phyloP scores from a whole-genome alignment of 64 coral and sea anemone species.

The Anthopleura sola region DNA sequence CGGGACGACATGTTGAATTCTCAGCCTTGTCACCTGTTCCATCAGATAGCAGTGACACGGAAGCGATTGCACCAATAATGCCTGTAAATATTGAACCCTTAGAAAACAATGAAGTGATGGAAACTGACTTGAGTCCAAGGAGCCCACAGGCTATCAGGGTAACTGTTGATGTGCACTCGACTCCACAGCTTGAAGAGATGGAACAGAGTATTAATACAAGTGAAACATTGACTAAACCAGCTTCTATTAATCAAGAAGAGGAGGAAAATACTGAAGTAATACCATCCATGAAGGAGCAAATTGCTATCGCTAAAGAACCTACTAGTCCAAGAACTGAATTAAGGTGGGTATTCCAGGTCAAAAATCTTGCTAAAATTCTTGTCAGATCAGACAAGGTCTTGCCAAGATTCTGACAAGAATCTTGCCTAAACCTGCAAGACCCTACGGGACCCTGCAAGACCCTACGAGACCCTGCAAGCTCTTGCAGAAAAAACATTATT shows the following conservation, averaged over 20 bases:
- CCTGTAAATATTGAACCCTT: neutral
- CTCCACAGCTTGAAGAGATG: neutral
- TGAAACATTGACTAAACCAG: neutral
- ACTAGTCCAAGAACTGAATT: neutral
- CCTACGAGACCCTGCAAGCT: no score
- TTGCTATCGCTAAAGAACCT: neutral
- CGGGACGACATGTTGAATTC: conserved; percentile 91
- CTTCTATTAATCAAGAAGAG: neutral
- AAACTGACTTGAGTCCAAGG: neutral
- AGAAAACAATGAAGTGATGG: neutral
- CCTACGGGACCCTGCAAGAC: no score
- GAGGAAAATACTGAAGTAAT: neutral
- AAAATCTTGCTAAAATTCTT: no score
- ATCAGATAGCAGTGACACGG: conserved; percentile 82
- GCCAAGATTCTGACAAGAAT: no score
- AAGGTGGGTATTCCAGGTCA: neutral
- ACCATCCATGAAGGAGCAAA: neutral
- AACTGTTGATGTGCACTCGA: conserved; percentile 46
- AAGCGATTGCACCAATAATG: conserved; percentile 19
- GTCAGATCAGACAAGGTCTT: no score
- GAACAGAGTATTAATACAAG: neutral
- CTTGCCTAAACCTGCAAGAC: no score
- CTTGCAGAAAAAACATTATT: no score
- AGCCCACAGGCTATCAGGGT: conserved; percentile 5
- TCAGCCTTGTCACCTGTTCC: conserved; percentile 83